Evolutionary conservation across 2,113 vertebrate genomes (phyloP).

Genomic region (Entosphenus tridentatus): DNA sequence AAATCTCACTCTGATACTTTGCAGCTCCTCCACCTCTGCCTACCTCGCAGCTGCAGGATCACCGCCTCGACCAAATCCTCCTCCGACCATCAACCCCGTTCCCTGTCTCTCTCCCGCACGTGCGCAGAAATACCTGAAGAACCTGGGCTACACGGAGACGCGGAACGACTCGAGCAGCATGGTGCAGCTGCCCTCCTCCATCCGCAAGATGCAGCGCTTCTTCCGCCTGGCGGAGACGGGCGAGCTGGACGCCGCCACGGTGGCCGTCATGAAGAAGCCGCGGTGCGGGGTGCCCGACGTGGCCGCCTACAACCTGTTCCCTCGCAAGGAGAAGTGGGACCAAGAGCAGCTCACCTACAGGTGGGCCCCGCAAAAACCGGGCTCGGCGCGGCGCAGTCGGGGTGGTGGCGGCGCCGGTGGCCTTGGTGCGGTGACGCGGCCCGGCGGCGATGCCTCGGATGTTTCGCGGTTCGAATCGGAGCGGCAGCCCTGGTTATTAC

Average conservation of each 20-base stretch:
- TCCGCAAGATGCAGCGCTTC: neutral
- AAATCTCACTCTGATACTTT: no score
- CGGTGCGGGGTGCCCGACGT: conserved; percentile 1
- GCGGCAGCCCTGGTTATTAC: no score
- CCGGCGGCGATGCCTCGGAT: no score
- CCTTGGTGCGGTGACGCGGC: no score
- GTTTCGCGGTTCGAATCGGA: no score
- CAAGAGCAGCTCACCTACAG: conserved; percentile 2
- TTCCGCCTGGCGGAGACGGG: neutral
- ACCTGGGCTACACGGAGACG: neutral
- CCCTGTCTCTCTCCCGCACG: no score
- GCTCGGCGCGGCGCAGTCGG: no score
- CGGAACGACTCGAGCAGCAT: neutral
- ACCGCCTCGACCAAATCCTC: no score
- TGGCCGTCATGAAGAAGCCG: neutral
- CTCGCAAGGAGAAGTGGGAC: neutral
- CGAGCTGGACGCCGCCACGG: neutral
- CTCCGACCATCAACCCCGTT: no score
- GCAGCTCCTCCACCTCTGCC: no score
- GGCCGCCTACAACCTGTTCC: conserved; percentile 3
- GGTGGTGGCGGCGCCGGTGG: no score
- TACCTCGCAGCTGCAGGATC: no score
- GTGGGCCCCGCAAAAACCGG: neutral
- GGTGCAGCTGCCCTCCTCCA: neutral
- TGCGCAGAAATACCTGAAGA: neutral